Percentiles rank a stretch among this genome's conserved stretches.
Evolutionary conservation across 2,888 invertebrate species (phyloP).

Genomic region (Acleris literana): DNA sequence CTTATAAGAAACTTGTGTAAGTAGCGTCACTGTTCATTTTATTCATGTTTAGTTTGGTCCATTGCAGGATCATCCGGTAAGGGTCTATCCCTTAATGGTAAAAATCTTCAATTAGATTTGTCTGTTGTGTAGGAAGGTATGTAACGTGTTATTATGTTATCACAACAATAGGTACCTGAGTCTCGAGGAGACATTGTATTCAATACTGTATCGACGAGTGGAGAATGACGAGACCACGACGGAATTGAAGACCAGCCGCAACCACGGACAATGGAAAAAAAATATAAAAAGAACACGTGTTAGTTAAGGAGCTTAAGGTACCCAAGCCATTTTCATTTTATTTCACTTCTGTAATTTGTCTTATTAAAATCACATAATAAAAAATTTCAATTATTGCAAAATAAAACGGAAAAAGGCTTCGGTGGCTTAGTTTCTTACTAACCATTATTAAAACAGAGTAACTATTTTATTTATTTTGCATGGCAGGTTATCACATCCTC

Average conservation of each 20-base stretch:
- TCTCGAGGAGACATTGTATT: slow-evolving; percentile 68
- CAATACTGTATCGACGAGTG: slow-evolving; percentile 59
- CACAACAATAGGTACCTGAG: slow-evolving; percentile 63
- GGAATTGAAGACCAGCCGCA: slow-evolving; percentile 36
- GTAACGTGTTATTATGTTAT: slow-evolving; percentile 45
- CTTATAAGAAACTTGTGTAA: background rate
- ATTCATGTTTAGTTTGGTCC: no score
- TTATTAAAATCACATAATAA: no score
- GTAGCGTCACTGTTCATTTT: background rate
- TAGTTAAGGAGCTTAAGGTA: background rate
- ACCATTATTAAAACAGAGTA: no score
- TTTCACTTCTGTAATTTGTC: background rate
- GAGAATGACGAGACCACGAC: slow-evolving; percentile 39
- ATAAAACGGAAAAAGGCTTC: no score
- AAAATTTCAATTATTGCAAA: no score
- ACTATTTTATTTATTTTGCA: no score
- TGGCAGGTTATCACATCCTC: no score
- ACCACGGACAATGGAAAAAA: slow-evolving; percentile 46
- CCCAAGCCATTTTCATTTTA: background rate
- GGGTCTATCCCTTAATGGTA: background rate
- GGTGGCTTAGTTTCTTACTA: no score
- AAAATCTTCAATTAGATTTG: slow-evolving; percentile 16
- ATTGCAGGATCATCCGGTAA: no score
- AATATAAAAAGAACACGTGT: slow-evolving; percentile 45
- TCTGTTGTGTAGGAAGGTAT: slow-evolving; percentile 31